Base-by-base conservation (phyloP, 2,113 vertebrate species). In the Bos taurus region DNA sequence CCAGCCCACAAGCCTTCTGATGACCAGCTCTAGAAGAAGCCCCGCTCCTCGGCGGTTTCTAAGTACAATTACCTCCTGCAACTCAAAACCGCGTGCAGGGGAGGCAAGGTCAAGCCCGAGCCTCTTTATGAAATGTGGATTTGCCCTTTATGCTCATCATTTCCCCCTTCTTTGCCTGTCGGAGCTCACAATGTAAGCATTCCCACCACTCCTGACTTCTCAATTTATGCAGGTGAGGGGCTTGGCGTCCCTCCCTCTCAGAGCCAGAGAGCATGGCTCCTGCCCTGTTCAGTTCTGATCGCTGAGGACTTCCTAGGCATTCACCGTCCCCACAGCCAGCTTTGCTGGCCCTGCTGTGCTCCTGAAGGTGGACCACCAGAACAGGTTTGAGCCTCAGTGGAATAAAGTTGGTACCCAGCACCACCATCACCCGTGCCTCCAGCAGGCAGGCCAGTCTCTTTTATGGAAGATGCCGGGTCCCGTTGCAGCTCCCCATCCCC, bases 1-100 rank as follows among this genome's bases (percentile, higher is more conserved):
- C 48, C n/a, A 28, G 25, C 64, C 30, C 43, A 28, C 12, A 10
- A 50, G 50, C 15, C 56, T 21, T 64, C 78, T 57, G 56, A 64
- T 43, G 85, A 85, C 57, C 64, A 67, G 19, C 2, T 67, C 48
- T 25, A 64, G 56, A 84, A 64, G 33, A n/a, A 77, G 26, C 64
- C 78, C 57, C 57, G 36, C 21, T 57, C 40, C 50, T 57, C 2
- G 4, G 64, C 25, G 33, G 82, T 85, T 83, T 84, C 78, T 88
- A 64, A 36, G 10, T 3, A 0, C 7, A 33, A 4, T 77, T 5
- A 43, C 46, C 36, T 40, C 5, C 40, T 25, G 1, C 25, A 43
- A 23, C 64, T 54, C 57, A 36, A 57, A 67, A 23, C 62, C 21
- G 3, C 0, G 0, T 6, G 54, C 30, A 14, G 16, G 6, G 43